Base-by-base conservation (phyloP, 2,888 invertebrate species). In the Pachycephus smyrnensis region DNA sequence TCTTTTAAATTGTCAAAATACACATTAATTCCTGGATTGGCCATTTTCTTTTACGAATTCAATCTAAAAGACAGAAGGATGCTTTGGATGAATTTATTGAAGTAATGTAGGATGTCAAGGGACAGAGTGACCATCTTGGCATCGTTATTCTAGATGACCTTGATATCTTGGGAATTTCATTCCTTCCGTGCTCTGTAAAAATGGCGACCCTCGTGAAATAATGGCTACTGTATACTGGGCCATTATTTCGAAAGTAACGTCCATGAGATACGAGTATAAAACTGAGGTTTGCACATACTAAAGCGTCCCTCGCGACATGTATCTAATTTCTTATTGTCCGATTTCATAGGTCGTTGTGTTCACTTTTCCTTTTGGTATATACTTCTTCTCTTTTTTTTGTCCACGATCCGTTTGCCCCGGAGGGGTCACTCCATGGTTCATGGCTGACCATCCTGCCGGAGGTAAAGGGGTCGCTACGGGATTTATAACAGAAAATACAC, bases 401-500 rank as follows among this genome's bases (percentile, higher is more conserved):
- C 76, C 55, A 75, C 32, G 74, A 76, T 68, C 75, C 76, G 75
- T 76, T 71, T 36, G 68, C 71, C 33, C 71, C 32, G 23, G 11
- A 71, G 76, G 55, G 35, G 73, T 4, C 35, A 55, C 9, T 55
- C 55, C 55, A 55, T 9, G 73, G 73, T 37, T 36, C 74, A 36
- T 23, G 75, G 77, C 76, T 77, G 80, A 79, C 80, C 76, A 76
- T 79, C 73, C 80, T 71, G 68, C 32, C 77, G 73, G 40, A 73
- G 68, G 31, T 74, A 71, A 73, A 55, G 69, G 80, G 81, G 82
- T 80, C 82, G 78, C 11, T 80, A 77, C 80, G 83, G 82, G 86
- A 90, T 90, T 90, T 90, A 90, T 89, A 89, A 90, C 86, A 84
- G 87, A 90, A 90, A 90, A 89, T 90, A 90, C 90, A 88, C 83